Evolutionary conservation across 1,140 invertebrate genomes (phyloP).

Genomic region (Agrypnia vestita): DNA sequence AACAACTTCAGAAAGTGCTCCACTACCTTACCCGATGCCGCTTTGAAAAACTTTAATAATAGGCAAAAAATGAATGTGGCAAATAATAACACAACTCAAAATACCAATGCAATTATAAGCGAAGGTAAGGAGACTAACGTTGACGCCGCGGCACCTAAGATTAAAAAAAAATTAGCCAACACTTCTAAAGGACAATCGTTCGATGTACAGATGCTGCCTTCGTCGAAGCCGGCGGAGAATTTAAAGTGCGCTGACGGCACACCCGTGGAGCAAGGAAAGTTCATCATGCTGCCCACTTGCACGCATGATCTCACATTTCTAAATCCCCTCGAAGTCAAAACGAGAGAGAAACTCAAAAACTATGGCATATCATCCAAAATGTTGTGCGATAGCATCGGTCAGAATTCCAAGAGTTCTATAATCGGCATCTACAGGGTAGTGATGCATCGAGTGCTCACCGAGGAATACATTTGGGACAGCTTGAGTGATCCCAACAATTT

Average conservation of each 20-base stretch:
- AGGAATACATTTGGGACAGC: conserved; percentile 61
- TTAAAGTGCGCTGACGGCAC: conserved; percentile 58
- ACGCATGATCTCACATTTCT: conserved; percentile 66
- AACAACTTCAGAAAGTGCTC: conserved; percentile 59
- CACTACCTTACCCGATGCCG: conserved; percentile 51
- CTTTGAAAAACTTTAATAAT: conserved; percentile 53
- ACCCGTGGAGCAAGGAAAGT: conserved; percentile 67
- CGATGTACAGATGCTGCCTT: conserved; percentile 65
- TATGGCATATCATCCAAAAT: conserved; percentile 67
- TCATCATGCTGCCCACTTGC: conserved; percentile 68
- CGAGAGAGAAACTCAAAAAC: conserved; percentile 66
- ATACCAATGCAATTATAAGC: conserved; percentile 47
- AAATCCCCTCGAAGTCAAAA: conserved; percentile 67
- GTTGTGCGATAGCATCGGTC: conserved; percentile 65
- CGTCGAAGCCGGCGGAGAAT: conserved; percentile 54
- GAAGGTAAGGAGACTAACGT: conserved; percentile 56
- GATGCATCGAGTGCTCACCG: conserved; percentile 66
- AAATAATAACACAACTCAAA: conserved; percentile 52
- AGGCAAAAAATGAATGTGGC: conserved; percentile 50
- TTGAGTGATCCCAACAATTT: conserved; percentile 57
- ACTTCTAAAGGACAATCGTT: conserved; percentile 64
- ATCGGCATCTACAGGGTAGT: conserved; percentile 71
- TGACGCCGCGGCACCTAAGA: conserved; percentile 32
- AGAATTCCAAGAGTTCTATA: conserved; percentile 68
- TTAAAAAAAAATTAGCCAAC: conserved; percentile 48